These are phyloP conservation scores for Patagioenas fasciata DNA, from an alignment of 2,113 vertebrate species.

Conservation along the genomic window DNA sequence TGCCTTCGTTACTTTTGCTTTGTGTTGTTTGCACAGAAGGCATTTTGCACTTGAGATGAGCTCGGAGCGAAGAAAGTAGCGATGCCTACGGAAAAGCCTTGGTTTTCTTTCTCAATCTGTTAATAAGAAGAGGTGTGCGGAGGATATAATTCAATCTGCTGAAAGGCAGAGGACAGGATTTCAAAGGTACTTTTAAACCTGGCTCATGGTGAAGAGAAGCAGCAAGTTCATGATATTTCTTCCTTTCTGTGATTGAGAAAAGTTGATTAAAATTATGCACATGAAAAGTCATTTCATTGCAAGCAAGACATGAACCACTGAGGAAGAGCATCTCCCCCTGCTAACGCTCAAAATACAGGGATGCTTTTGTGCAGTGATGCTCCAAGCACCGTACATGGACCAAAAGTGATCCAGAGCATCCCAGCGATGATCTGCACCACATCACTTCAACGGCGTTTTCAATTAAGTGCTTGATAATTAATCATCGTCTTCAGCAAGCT, in stretches of 20 bases:
- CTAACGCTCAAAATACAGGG: not conserved
- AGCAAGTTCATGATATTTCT: not conserved
- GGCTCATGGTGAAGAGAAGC: not conserved
- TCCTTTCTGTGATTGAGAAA: not conserved
- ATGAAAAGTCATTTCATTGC: not conserved
- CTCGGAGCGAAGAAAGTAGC: not conserved
- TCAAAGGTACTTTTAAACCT: not conserved
- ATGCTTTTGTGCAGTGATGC: not conserved
- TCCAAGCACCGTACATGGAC: not conserved
- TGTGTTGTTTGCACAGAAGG: not conserved
- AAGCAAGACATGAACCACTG: not conserved
- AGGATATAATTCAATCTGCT: not conserved
- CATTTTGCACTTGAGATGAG: not conserved
- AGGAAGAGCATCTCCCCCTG: not conserved
- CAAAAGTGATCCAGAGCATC: not conserved
- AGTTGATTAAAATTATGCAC: not conserved
- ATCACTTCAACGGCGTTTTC: not conserved
- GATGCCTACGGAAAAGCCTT: not conserved
- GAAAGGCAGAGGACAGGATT: not conserved
- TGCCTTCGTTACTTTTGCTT: not conserved
- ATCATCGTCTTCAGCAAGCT: not conserved
- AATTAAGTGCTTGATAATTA: not conserved
- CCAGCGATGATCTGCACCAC: not conserved
- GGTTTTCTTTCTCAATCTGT: not conserved
- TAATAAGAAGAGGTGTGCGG: not conserved